These are phyloP conservation scores for Mylabris sibirica DNA, from an alignment of 2,888 invertebrate species.

Conservation along the genomic window DNA sequence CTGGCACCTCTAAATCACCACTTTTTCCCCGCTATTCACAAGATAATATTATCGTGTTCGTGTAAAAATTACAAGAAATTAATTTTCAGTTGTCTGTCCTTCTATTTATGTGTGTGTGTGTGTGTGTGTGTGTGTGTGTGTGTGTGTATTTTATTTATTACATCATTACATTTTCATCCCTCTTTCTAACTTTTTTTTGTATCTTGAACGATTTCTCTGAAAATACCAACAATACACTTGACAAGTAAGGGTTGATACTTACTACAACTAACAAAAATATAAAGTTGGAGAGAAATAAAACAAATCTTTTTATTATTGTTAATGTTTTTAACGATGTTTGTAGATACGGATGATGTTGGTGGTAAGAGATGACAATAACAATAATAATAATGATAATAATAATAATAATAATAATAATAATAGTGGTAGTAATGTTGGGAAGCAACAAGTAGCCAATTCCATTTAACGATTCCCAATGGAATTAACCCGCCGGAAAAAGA, in stretches of 20 bases:
- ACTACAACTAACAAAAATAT: neutral
- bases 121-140: neutral
- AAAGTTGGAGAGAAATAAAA: constrained; percentile 26
- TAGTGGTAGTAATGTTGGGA: constrained; percentile 18
- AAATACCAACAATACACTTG: neutral
- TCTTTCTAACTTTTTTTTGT: neutral
- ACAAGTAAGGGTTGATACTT: constrained; percentile 7
- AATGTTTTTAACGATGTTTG: too few relatives aligned
- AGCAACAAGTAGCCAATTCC: constrained; percentile 53
- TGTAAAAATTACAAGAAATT: constrained; percentile 54
- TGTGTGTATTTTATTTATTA: constrained; percentile 41
- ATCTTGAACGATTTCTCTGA: neutral
- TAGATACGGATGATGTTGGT: too few relatives aligned
- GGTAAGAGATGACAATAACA: neutral
- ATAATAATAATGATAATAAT: neutral
- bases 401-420: neutral
- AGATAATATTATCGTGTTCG: constrained; percentile 39
- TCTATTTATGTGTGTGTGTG: neutral
- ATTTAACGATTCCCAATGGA: constrained; percentile 50
- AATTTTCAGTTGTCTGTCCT: constrained; percentile 41
- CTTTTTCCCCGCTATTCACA: constrained; percentile 48
- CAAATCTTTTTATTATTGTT: constrained; percentile 20
- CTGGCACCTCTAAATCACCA: constrained; percentile 50
- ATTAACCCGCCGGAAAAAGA: constrained; percentile 47
- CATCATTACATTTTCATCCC: constrained; percentile 35